phyloP scores from a whole-genome alignment of 2,888 invertebrate genomes.

The Dendrolimus pini region DNA sequence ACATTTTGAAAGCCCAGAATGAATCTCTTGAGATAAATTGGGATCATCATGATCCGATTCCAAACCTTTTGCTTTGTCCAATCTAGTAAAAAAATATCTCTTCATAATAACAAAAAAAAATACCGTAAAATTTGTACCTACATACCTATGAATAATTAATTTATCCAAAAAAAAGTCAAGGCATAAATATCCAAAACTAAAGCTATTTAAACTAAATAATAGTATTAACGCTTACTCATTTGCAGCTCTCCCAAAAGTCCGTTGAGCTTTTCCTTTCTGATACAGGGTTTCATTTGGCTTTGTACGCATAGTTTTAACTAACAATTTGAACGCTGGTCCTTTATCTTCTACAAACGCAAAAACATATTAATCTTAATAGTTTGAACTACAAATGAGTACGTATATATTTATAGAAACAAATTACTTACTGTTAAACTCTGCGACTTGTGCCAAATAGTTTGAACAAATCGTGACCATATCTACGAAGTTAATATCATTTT shows the following conservation, averaged over 20 bases:
- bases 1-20: conserved; percentile 26
- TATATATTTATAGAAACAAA: background rate
- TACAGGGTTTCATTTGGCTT: conserved; percentile 34
- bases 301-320: conserved; percentile 37
- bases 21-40: conserved; percentile 41
- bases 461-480: conserved; percentile 49
- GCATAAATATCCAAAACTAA: too few species aligned
- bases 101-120: too few species aligned
- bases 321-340: conserved; percentile 44
- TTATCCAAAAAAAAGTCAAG: too few species aligned
- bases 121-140: too few species aligned
- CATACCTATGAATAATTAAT: too few species aligned
- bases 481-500: conserved; percentile 25
- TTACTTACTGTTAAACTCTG: conserved; percentile 53
- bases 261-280: conserved; percentile 31
- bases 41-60: conserved; percentile 52
- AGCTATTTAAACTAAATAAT: too few species aligned
- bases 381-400: background rate
- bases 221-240: conserved; percentile 32
- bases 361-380: conserved; percentile 4
- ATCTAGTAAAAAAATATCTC: conserved; percentile 21
- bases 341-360: conserved; percentile 43
- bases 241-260: conserved; percentile 38
- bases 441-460: conserved; percentile 51
- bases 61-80: conserved; percentile 40